phyloP scores from a whole-genome alignment of 2,888 invertebrate species.

The Zele albiditarsus region DNA sequence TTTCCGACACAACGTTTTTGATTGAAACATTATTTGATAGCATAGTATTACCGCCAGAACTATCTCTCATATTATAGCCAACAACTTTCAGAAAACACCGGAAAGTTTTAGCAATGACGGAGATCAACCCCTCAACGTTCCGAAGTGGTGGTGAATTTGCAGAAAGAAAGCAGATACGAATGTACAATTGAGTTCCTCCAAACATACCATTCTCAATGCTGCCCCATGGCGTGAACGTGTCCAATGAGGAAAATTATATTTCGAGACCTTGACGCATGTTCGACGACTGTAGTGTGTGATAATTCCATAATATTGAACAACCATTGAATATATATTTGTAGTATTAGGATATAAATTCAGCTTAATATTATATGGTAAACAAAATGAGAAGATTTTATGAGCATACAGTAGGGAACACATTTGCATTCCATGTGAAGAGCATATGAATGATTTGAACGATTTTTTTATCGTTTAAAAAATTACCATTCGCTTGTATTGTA shows the following conservation, averaged over 20 bases:
- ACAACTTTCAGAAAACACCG: conserved; percentile 24
- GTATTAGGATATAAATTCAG: too few relatives aligned
- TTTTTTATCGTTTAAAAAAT: too few relatives aligned
- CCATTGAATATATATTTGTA: not conserved
- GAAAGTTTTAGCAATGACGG: conserved; percentile 26
- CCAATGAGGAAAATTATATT: conserved; percentile 57
- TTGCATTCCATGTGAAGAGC: too few relatives aligned
- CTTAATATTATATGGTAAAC: too few relatives aligned
- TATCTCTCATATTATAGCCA: not conserved
- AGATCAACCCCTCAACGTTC: conserved; percentile 10
- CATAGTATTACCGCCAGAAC: too few relatives aligned
- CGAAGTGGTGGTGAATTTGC: not conserved
- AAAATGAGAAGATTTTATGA: too few relatives aligned
- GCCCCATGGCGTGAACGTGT: conserved; percentile 65
- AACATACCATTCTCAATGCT: conserved; percentile 69
- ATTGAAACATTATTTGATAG: not conserved
- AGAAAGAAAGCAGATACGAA: conserved; percentile 34
- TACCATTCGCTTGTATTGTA: too few relatives aligned
- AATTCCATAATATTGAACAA: conserved; percentile 30
- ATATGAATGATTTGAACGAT: too few relatives aligned
- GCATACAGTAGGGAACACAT: too few relatives aligned
- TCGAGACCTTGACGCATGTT: conserved; percentile 14
- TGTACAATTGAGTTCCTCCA: conserved; percentile 55
- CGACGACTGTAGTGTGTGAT: conserved; percentile 30
- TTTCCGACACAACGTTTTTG: not conserved